phyloP scores from a whole-genome alignment of 2,113 vertebrate species.

The Percina caprodes region DNA sequence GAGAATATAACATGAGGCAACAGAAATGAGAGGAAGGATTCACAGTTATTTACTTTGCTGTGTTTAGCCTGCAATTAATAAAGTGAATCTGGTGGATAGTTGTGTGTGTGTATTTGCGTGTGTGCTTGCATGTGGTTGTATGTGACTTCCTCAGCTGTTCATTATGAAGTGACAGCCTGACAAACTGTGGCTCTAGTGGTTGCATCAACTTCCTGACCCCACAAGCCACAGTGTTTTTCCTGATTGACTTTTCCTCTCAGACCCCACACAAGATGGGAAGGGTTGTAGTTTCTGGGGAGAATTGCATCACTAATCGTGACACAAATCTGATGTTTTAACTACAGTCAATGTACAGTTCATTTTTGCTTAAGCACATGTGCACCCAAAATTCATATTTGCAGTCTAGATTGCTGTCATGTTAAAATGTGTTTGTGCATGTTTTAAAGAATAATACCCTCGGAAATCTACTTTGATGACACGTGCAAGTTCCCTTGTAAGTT shows the following conservation, averaged over 20 bases:
- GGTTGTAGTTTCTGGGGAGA: slow-evolving; percentile 47
- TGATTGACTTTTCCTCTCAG: slow-evolving; percentile 70
- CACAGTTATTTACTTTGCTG: neutral
- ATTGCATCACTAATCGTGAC: slow-evolving; percentile 21
- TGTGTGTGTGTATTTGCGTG: slow-evolving; percentile 26
- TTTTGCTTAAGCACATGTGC: neutral
- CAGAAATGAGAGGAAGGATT: slow-evolving; percentile 6
- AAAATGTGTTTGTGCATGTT: neutral
- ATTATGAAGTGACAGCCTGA: slow-evolving; percentile 74
- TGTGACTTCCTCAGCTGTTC: slow-evolving; percentile 68
- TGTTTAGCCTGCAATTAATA: neutral
- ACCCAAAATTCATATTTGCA: neutral
- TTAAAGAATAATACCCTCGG: neutral
- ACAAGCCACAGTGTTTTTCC: slow-evolving; percentile 63
- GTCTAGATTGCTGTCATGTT: neutral
- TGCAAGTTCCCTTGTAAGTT: slow-evolving; percentile 20
- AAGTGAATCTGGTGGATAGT: slow-evolving; percentile 25
- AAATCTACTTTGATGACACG: slow-evolving; percentile 30
- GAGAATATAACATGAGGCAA: neutral
- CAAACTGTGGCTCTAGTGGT: slow-evolving; percentile 71
- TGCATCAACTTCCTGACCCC: slow-evolving; percentile 75
- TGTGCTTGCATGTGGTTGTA: slow-evolving; percentile 24
- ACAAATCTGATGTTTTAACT: neutral
- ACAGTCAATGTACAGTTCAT: neutral
- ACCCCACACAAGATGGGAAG: slow-evolving; percentile 51